Base-by-base conservation (phyloP, 53 echinoderm and acorn worm genomes). In the Mesocentrotus franciscanus region DNA sequence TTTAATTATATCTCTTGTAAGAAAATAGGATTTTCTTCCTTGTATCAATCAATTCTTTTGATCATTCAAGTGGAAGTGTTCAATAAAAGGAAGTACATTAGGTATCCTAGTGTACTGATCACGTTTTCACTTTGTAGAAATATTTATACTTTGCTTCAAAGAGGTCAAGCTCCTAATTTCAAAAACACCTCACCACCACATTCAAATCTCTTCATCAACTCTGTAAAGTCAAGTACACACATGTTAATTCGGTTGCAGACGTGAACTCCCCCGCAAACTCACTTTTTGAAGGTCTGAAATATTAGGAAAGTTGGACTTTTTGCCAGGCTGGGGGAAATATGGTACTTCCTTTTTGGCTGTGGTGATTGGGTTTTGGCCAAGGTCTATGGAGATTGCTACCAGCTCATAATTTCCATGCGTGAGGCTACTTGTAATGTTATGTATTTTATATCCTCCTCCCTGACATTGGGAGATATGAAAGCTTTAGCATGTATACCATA, bases 321-420 rank as follows among this genome's bases (percentile, higher is more conserved):
- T 87, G 87, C 87, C 87, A 87, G 87, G 87, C 58, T 58, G 91
- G 18, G 61, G 91, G 91, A 91, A 91, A 91, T 91, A 22, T 91
- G 91, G 62, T 32, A 91, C 91, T 91, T 91, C 91, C 91, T 91
- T 39, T 66, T 91, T 91, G 91, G 91, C 91, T 91, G 35, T 6
- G 20, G 17, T 35, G 61, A 30, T 91, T 91, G 91, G 91, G 64
- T 15, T 20, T 91, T 34, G 62, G 91, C 91, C 91, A 91, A 91
- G 66, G 91, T 91, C 66, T 91, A 22, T 27, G 24, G 20, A n/a
- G 56, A 87, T 87, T n/a, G 87, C 87, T 87, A 56, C 87, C 87
- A 87, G n/a, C 87, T 87, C 10, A 8, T 87, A 56, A 87, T 87
- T 58, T 87, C 17, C 12, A 87, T 34, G 29, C n/a, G 87, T 87